Conservation (phyloP, 2,888 invertebrate genomes). For the Anoplius nigerrimus region DNA sequence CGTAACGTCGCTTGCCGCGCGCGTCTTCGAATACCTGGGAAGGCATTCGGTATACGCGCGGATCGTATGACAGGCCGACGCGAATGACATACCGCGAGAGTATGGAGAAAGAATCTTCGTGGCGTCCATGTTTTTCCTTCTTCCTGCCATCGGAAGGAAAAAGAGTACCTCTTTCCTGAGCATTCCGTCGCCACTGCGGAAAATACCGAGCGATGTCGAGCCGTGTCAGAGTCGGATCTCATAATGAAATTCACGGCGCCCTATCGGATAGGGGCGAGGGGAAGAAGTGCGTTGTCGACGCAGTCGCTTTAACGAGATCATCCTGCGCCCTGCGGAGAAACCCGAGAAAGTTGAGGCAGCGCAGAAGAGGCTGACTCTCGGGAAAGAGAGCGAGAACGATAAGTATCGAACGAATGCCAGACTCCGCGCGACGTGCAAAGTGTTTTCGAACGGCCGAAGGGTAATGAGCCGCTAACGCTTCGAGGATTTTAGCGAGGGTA, state of each 20-base stretch:
- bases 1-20: too few relatives aligned
- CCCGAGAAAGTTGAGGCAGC: background rate
- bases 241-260: background rate
- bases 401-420: conserved; percentile 18
- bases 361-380: conserved; percentile 13
- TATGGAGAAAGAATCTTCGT: too few relatives aligned
- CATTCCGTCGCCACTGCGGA: too few relatives aligned
- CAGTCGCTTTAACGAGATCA: conserved; percentile 2
- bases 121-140: too few relatives aligned
- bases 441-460: conserved; percentile 7
- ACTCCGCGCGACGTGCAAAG: background rate
- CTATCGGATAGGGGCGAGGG: background rate
- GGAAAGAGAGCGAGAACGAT: conserved; percentile 31
- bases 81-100: too few relatives aligned
- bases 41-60: too few relatives aligned
- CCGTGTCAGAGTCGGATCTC: too few relatives aligned
- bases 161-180: too few relatives aligned
- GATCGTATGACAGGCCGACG: too few relatives aligned
- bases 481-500: conserved; percentile 13
- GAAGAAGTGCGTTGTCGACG: background rate
- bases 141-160: too few relatives aligned
- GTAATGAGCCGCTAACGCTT: conserved; percentile 36
- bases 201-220: too few relatives aligned
- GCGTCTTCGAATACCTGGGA: too few relatives aligned
- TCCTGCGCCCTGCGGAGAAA: conserved; percentile 2